Conservation (phyloP, 2,888 invertebrate genomes). For the Eupeodes latifasciatus region DNA sequence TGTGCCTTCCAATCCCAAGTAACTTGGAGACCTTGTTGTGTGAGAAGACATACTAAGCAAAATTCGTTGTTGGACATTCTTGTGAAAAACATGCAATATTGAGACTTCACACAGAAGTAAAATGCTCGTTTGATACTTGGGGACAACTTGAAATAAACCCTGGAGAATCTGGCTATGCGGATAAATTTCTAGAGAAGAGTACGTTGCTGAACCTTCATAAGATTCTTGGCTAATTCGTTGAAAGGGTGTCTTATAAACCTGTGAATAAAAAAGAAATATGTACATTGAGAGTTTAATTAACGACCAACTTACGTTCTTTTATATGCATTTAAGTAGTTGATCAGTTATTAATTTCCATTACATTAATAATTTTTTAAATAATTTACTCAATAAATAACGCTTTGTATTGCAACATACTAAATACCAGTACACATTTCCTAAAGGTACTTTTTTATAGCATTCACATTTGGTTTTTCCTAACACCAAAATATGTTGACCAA, state of each 20-base stretch:
- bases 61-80: constrained; percentile 83
- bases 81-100: constrained; percentile 84
- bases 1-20: constrained; percentile 83
- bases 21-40: constrained; percentile 83
- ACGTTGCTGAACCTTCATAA: constrained; percentile 83
- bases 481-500: too few species aligned
- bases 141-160: constrained; percentile 83
- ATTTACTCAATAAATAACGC: too few species aligned
- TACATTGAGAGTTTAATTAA: background rate
- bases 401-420: too few species aligned
- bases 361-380: too few species aligned
- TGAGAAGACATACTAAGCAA: constrained; percentile 81
- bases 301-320: background rate
- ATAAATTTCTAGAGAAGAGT: constrained; percentile 83
- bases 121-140: constrained; percentile 83
- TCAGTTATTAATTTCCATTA: background rate
- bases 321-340: background rate
- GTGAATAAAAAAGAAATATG: constrained; percentile 34
- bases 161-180: constrained; percentile 84
- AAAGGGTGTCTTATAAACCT: constrained; percentile 83
- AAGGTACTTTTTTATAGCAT: too few species aligned
- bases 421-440: too few species aligned
- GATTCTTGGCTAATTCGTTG: constrained; percentile 83
- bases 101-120: constrained; percentile 83
- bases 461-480: too few species aligned